Base-by-base conservation (phyloP, 2,888 invertebrate genomes). In the Peribatodes rhomboidaria region DNA sequence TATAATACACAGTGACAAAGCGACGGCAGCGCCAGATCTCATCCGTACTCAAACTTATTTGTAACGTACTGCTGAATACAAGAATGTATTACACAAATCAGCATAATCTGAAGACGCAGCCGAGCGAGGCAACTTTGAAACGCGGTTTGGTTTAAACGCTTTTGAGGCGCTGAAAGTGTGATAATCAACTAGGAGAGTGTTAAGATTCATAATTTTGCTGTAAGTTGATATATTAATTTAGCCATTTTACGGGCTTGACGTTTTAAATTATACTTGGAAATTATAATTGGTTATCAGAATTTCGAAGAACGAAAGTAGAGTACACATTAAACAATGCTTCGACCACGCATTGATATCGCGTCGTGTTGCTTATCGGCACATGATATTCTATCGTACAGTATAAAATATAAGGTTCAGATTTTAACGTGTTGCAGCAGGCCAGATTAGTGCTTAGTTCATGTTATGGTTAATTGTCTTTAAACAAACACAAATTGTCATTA, bases 41-140 rank as follows among this genome's bases (percentile, higher is more conserved):
- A 71, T 71, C 64, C 63, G 65, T 66, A 67, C 58, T 64, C 67
- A 70, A 69, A 73, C 69, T 67, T 72, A 72, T 72, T 71, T 73
- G 69, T 73, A 62, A 65, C 71, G 63, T 63, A 70, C 68, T 56
- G 62, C 56, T 67, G 67, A 67, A 62, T 67, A 63, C 67, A 67
- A 69, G 61, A 67, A 68, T 63, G 67, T 70, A 66, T 68, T 68
- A 70, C 68, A 67, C 59, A 67, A 68, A 68, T 72, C 65, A 67
- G 67, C 65, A 67, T 72, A 70, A 70, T 67, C 71, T 66, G 37
- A 64, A 61, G 63, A 64, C 65, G 44, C 56, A 56, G 52, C 65
- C 52, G 52, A 56, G 60, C 46, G 60, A 60, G 39, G 50, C 55
- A 65, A 65, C 56, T 61, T 65, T 65, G 65, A 56, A 61, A 61